Base-by-base conservation (phyloP, 2,797 vertebrate genomes). In the Arctocebus calabarensis region DNA sequence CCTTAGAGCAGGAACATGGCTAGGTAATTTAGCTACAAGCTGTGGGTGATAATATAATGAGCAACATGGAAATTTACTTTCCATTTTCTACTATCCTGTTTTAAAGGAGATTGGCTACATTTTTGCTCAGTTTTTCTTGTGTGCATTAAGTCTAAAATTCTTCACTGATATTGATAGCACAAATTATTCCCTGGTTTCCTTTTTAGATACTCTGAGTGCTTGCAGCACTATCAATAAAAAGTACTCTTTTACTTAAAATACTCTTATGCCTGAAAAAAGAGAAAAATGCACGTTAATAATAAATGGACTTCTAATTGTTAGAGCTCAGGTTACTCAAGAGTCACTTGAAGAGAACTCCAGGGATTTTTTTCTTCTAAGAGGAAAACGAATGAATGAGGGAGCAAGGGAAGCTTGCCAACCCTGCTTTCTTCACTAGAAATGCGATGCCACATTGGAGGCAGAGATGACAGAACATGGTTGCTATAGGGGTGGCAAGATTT, bases 401-500 rank as follows among this genome's bases (percentile, higher is more conserved):
- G 61, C 7, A 81, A 95, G 94, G 70, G 71, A 91, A 29, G 57
- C 62, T 61, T 3, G 95, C 89, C 94, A 12, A 0, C 73, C 48
- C 92, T 83, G 77, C 79, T 77, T 84, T 94, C 95, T 93, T 86
- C 83, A 52, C 83, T 94, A 85, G 93, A 93, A 75, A 48, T 23
- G 2, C 22, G 74, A 88, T 93, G 81, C 88, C 87, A 48, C 34
- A 45, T 84, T 79, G 93, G 43, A 97, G 61, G 93, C 48, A 95
- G 94, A 97, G 94, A 96, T 87, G 94, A 96, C 6, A 55, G 74
- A 94, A 96, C 92, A 81, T 95, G 92, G 90, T 97, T 91, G 66
- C 96, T 96, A 83, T 84, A 94, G 87, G 91, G 84, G 93, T 94
- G 90, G 81, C 84, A 55, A 78, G 81, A 74, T 86, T 61, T 61